A percentile compares a stretch with the other conserved stretches of the same genome.
phyloP scores from a whole-genome alignment of 2,888 invertebrate species.

The Acanthococcus lagerstroemiae region DNA sequence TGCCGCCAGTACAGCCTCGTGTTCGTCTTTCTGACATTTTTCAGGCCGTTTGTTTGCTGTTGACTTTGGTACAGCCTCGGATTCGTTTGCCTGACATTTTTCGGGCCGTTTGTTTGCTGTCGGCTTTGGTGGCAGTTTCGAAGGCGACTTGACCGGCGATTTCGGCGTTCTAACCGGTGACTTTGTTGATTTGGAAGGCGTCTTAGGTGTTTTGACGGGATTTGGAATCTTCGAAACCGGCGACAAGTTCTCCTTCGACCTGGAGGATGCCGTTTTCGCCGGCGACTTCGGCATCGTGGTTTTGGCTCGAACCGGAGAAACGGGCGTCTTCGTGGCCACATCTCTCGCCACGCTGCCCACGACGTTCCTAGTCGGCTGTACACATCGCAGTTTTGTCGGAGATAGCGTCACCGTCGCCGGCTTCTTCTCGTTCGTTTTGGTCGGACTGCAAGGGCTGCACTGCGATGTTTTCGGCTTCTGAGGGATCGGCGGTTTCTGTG shows the following conservation, averaged over 20 bases:
- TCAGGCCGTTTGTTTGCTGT: background rate
- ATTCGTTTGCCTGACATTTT: no score
- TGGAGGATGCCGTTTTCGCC: background rate
- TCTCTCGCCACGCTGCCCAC: background rate
- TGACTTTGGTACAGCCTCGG: no score
- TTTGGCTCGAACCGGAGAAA: background rate
- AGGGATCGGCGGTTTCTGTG: background rate
- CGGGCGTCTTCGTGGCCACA: background rate
- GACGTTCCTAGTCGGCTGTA: background rate
- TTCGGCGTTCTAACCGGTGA: constrained; percentile 1
- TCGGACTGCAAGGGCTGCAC: background rate
- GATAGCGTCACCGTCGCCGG: background rate
- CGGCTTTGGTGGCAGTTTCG: background rate
- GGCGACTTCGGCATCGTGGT: constrained; percentile 9
- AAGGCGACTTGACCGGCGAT: background rate
- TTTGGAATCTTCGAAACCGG: background rate
- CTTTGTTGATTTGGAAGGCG: background rate
- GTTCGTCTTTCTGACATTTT: no score
- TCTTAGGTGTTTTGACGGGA: background rate
- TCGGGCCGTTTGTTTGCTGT: background rate
- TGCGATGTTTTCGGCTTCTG: background rate
- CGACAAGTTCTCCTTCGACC: constrained; percentile 14
- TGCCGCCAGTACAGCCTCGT: no score
- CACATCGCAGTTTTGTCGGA: background rate
- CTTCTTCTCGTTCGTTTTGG: background rate